Conservation (phyloP, 2,888 invertebrate genomes). For the Cancer borealis region DNA sequence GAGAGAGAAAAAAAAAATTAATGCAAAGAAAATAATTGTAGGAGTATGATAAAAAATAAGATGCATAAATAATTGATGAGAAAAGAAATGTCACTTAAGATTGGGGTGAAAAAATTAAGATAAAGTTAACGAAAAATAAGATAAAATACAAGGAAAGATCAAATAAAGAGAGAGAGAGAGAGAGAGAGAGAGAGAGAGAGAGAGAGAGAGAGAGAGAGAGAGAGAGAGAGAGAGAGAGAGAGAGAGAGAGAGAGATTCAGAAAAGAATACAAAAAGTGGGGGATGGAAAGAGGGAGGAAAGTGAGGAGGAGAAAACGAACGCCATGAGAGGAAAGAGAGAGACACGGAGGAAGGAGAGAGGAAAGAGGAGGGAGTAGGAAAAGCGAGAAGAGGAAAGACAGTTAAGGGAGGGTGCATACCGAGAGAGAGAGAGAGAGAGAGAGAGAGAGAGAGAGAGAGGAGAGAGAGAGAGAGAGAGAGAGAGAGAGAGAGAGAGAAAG, state of each 20-base stretch:
- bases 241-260: not conserved
- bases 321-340: not conserved
- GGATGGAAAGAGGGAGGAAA: not conserved
- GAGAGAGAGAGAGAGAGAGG: not conserved
- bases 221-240: conserved; percentile 36
- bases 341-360: not conserved
- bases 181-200: conserved; percentile 7
- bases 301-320: not conserved
- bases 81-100: not conserved
- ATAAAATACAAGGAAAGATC: not conserved
- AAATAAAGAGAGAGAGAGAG: not conserved
- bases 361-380: not conserved
- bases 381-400: not conserved
- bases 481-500: conserved; percentile 40
- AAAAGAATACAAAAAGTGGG: not conserved
- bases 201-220: conserved; percentile 50
- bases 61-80: not conserved
- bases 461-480: not conserved
- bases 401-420: not conserved
- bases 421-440: not conserved
- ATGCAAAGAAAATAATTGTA: not conserved
- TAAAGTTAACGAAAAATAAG: not conserved
- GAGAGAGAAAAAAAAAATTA: not conserved
- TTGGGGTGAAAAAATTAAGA: not conserved
- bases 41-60: not conserved